phyloP scores from a whole-genome alignment of 2,888 invertebrate species.

The Epirrita christyi region DNA sequence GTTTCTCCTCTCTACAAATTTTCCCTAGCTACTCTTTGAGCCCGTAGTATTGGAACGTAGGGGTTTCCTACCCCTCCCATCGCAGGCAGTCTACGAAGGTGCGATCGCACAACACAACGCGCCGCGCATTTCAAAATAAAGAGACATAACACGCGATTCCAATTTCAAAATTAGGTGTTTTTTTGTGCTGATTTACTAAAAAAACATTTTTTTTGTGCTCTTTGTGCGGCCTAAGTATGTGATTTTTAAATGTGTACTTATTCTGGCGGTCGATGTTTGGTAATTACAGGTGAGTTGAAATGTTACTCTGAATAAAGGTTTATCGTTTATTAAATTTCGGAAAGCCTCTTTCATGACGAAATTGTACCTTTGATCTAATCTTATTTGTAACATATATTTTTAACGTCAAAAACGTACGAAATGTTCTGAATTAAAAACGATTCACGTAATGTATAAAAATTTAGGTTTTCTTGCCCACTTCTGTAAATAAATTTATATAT shows the following conservation, averaged over 20 bases:
- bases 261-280: background rate
- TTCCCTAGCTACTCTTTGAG: conserved; percentile 54
- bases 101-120: conserved; percentile 51
- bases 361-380: conserved; percentile 13
- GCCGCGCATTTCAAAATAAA: conserved; percentile 50
- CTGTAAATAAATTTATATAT: too few species aligned
- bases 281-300: conserved; percentile 13
- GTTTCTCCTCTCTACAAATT: conserved; percentile 2
- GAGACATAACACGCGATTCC: conserved; percentile 35
- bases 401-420: background rate
- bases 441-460: too few species aligned
- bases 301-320: background rate
- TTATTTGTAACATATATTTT: background rate
- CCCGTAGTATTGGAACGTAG: conserved; percentile 72
- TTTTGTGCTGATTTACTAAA: conserved; percentile 30
- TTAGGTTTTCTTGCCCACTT: too few species aligned
- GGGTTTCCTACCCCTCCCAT: conserved; percentile 65
- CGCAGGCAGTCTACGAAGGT: conserved; percentile 58
- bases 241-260: conserved; percentile 40
- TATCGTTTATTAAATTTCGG: conserved; percentile 8
- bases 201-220: conserved; percentile 40
- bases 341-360: background rate
- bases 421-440: too few species aligned
- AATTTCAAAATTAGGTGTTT: conserved; percentile 22
- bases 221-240: conserved; percentile 45